phyloP scores from a whole-genome alignment of 2,113 vertebrate species.

The Gulo gulo region DNA sequence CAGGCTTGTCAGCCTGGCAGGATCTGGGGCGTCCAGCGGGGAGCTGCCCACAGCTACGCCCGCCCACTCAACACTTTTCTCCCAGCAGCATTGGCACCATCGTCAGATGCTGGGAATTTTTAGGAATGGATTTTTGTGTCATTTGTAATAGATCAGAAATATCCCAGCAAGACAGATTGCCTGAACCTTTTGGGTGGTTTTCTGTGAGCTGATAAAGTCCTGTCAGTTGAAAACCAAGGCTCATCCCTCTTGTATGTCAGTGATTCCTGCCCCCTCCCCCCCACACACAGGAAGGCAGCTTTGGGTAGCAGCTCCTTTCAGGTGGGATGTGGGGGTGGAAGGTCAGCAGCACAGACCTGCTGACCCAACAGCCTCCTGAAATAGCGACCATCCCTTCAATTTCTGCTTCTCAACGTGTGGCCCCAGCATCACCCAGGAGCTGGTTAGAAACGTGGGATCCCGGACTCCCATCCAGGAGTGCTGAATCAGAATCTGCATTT shows the following conservation, averaged over 20 bases:
- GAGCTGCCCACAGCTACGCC: neutral
- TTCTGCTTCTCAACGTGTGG: accelerated
- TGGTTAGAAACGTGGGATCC: neutral
- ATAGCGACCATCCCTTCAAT: neutral
- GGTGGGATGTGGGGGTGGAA: neutral
- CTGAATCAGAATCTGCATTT: neutral
- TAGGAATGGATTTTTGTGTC: slow-evolving; percentile 46
- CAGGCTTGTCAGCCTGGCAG: neutral
- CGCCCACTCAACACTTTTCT: neutral
- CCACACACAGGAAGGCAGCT: neutral
- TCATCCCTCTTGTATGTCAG: neutral
- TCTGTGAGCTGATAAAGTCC: slow-evolving; percentile 17
- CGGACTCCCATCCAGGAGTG: neutral
- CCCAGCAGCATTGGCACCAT: neutral
- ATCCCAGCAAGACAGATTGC: neutral
- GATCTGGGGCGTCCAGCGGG: neutral
- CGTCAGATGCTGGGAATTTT: slow-evolving; percentile 4
- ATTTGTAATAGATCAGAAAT: slow-evolving; percentile 52
- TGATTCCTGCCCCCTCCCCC: neutral
- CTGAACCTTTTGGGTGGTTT: neutral
- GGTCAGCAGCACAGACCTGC: neutral
- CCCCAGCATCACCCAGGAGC: neutral
- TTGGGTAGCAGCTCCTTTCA: neutral
- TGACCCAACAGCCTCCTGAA: neutral
- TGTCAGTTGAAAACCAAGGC: slow-evolving; percentile 30